Evolutionary conservation across 2,888 invertebrate species (phyloP).

Genomic region (Drosophila lutescens): DNA sequence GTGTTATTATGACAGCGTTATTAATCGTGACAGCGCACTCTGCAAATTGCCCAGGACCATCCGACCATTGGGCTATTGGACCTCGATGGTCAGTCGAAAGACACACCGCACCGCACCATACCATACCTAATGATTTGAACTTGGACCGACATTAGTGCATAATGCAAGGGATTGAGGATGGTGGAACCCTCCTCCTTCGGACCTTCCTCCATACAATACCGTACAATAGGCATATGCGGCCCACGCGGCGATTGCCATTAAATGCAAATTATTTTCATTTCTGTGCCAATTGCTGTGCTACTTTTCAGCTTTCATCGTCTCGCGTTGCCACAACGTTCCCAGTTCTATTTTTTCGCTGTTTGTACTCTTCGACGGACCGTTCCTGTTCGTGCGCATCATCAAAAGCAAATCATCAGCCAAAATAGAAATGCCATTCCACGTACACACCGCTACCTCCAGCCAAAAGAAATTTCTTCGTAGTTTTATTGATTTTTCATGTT

Average conservation of each 20-base stretch:
- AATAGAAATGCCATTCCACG: slow-evolving; percentile 50
- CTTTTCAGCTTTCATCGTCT: slow-evolving; percentile 48
- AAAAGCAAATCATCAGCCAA: slow-evolving; percentile 70
- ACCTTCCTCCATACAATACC: slow-evolving; percentile 11
- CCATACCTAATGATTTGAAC: slow-evolving; percentile 69
- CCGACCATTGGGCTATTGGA: too few species aligned
- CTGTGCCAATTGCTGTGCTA: slow-evolving; percentile 79
- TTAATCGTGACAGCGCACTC: slow-evolving; percentile 76
- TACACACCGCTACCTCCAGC: slow-evolving; percentile 36
- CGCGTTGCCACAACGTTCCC: slow-evolving; percentile 22
- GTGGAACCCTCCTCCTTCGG: slow-evolving; percentile 3
- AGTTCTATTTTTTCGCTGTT: slow-evolving; percentile 12
- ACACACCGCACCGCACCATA: slow-evolving; percentile 1
- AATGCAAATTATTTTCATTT: slow-evolving; percentile 79
- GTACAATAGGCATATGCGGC: slow-evolving; percentile 53
- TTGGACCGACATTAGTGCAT: slow-evolving; percentile 74
- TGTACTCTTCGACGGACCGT: slow-evolving; percentile 26
- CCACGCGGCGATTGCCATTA: slow-evolving; percentile 70
- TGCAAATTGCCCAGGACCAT: slow-evolving; percentile 57
- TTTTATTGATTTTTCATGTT: slow-evolving; percentile 78
- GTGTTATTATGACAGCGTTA: slow-evolving; percentile 80
- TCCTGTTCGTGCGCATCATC: slow-evolving; percentile 75
- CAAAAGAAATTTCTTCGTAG: slow-evolving; percentile 48
- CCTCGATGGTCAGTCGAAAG: slow-evolving; percentile 27
- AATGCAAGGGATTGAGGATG: slow-evolving; percentile 51